Base-by-base conservation (phyloP, 2,797 vertebrate genomes). In the Melanogrammus aeglefinus region DNA sequence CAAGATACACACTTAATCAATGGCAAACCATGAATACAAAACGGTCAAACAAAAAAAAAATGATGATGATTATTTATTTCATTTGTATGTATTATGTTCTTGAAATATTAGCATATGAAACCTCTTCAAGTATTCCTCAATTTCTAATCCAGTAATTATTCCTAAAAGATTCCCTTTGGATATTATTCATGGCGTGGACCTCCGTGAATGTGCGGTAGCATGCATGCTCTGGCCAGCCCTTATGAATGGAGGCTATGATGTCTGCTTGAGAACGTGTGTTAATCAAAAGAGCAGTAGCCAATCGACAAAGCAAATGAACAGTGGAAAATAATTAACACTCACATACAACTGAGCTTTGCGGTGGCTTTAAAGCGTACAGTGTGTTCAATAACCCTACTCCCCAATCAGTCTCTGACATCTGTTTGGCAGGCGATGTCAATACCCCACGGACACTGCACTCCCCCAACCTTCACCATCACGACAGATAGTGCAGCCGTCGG, bases 301-400 rank as follows among this genome's bases (percentile, higher is more conserved):
- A 63, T n/a, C 51, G 79, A 83, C 87, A 77, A 80, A 79, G 75
- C 63, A 57, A 81, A 75, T 77, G 76, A 63, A 57, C 66, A 24
- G 66, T 29, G 66, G 66, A 66, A 81, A 85, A 87, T 90, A 87
- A 93, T 93, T 86, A 89, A 81, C 84, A 78, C 87, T 79, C 82
- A 57, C 85, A 78, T 83, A n/a, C 87, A 87, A 87, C 79, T 84
- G 83, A 78, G 75, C 75, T 84, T 85, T 79, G 75, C 75, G 80
- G 86, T 41, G 39, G 39, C 39, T 41, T 41, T 13, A 83, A 70
- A 78, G 72, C 76, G 80, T 88, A 38, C 70, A 81, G 82, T 57
- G 74, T 86, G 66, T 80, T 81, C 79, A 78, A 38, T 73, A 57
- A 75, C 70, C 77, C 76, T 79, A 76, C 66, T 63, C 84, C 77